These are phyloP conservation scores for Scarus forsteni DNA, from an alignment of 2,797 vertebrate species.

Conservation along the genomic window DNA sequence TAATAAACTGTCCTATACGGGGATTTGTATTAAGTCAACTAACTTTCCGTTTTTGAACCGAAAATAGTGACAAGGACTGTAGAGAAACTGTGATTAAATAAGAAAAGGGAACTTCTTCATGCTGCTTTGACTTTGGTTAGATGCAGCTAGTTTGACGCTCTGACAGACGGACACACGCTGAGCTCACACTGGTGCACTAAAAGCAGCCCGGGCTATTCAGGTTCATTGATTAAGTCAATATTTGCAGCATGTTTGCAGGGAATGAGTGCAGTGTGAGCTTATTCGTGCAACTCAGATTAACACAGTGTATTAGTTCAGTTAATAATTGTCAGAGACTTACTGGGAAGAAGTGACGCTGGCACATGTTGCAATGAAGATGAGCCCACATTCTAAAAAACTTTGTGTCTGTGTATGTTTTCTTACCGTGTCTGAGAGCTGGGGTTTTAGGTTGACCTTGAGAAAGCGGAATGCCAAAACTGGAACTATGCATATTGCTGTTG, in stretches of 20 bases:
- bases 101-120: constrained; percentile 29
- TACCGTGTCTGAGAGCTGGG: constrained; percentile 93
- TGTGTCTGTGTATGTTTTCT: constrained; percentile 61
- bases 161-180: neutral
- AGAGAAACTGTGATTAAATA: constrained; percentile 13
- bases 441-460: constrained; percentile 93
- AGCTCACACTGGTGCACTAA: neutral
- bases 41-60: neutral
- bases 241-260: constrained; percentile 46
- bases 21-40: neutral
- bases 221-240: constrained; percentile 62
- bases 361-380: constrained; percentile 33
- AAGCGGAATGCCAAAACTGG: constrained; percentile 95
- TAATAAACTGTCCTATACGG: neutral
- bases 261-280: neutral
- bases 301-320: constrained; percentile 17
- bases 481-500: constrained; percentile 91
- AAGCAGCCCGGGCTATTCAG: constrained; percentile 11
- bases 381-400: constrained; percentile 22
- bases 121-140: constrained; percentile 4
- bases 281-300: neutral
- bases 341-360: neutral
- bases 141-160: neutral
- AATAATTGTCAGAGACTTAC: constrained; percentile 42
- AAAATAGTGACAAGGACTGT: neutral